Conservation (phyloP, 2,797 vertebrate genomes). For the Lagodon rhomboides region DNA sequence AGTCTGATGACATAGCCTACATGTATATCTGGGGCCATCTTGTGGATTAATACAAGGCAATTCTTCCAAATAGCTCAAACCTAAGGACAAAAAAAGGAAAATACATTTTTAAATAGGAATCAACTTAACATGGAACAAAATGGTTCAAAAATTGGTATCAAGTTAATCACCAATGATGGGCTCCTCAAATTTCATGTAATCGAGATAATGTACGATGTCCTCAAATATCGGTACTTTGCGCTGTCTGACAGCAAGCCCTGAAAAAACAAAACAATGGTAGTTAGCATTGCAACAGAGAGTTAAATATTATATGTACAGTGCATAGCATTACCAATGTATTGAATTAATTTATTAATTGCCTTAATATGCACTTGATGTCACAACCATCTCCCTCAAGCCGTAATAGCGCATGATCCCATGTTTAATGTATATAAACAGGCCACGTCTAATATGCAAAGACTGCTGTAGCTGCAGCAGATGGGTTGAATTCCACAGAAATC, state of each 20-base stretch:
- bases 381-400: background rate
- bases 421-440: background rate
- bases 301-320: background rate
- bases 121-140: background rate
- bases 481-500: background rate
- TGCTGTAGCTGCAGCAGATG: background rate
- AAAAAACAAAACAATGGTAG: slow-evolving; percentile 43
- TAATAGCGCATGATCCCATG: background rate
- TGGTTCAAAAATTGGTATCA: background rate
- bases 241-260: slow-evolving; percentile 69
- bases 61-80: slow-evolving; percentile 80
- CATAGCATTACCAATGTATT: background rate
- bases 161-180: slow-evolving; percentile 85
- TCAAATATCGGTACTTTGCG: slow-evolving; percentile 74
- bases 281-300: slow-evolving; percentile 34
- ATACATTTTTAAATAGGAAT: background rate
- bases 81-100: slow-evolving; percentile 60
- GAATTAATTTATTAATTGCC: background rate
- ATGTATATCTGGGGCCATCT: slow-evolving; percentile 73
- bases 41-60: slow-evolving; percentile 56
- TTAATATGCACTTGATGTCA: background rate
- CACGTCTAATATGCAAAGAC: background rate
- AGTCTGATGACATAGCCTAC: slow-evolving; percentile 76
- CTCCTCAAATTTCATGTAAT: slow-evolving; percentile 85
- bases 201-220: slow-evolving; percentile 82